A percentile compares a stretch with the other conserved stretches of the same genome.
These are phyloP conservation scores for Hypercompe scribonia DNA, from an alignment of 2,888 invertebrate genomes.

Conservation along the genomic window DNA sequence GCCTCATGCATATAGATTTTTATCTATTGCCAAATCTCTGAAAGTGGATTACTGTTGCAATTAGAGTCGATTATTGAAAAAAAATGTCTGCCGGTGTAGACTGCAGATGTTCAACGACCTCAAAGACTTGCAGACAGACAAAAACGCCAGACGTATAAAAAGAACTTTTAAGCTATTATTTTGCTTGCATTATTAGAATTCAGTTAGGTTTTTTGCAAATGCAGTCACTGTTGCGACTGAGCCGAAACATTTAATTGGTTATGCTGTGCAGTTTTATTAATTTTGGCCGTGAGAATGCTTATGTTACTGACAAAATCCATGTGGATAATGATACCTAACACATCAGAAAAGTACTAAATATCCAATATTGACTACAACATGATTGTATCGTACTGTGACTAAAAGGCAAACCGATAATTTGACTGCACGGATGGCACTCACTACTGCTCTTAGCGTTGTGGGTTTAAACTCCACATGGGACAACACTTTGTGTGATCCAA, in stretches of 20 bases:
- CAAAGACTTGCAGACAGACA: conserved; percentile 55
- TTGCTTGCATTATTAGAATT: conserved; percentile 43
- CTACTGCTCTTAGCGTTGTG: too few relatives aligned
- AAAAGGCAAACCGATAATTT: too few relatives aligned
- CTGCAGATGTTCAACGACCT: conserved; percentile 53
- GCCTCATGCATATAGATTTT: conserved; percentile 1
- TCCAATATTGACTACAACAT: too few relatives aligned
- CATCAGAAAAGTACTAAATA: too few relatives aligned
- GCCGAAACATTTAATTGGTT: conserved; percentile 41
- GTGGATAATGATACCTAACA: background rate
- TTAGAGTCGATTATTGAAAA: conserved; percentile 12
- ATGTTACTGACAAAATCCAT: background rate
- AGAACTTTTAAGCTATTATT: conserved; percentile 51
- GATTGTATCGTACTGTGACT: too few relatives aligned
- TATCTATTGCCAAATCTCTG: conserved; percentile 14
- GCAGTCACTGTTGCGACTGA: conserved; percentile 33
- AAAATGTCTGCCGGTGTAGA: conserved; percentile 34
- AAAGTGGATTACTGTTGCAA: conserved; percentile 10
- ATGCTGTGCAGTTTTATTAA: conserved; percentile 31
- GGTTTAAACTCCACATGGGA: too few relatives aligned
- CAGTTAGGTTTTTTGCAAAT: conserved; percentile 37
- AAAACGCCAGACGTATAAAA: conserved; percentile 66
- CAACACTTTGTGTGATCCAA: too few relatives aligned
- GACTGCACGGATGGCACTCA: too few relatives aligned
- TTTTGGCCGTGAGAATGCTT: conserved; percentile 11